phyloP scores from a whole-genome alignment of 2,888 invertebrate species.

The Caenorhabditis sp. region DNA sequence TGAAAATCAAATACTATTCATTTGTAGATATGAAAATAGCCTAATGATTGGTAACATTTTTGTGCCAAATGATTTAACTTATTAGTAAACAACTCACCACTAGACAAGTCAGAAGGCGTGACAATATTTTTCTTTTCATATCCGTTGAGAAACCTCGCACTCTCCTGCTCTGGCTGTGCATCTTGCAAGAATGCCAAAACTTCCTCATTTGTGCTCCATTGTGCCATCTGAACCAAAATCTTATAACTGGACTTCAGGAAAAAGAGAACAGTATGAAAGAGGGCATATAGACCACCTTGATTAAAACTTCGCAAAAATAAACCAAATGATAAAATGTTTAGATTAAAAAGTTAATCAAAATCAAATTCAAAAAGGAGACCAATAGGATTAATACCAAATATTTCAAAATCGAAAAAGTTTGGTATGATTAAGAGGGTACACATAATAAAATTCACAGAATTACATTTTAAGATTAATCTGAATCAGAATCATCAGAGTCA shows the following conservation, averaged over 20 bases:
- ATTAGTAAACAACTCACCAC: background rate
- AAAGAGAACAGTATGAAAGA: background rate
- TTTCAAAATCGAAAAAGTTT: too few species aligned
- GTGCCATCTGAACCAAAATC: background rate
- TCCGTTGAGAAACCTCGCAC: background rate
- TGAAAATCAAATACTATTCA: background rate
- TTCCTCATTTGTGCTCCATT: background rate
- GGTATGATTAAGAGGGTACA: too few species aligned
- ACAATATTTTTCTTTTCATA: background rate
- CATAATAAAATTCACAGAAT: background rate
- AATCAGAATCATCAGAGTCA: constrained; percentile 11
- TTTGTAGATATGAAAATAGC: background rate
- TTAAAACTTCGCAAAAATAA: background rate
- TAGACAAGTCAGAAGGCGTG: background rate
- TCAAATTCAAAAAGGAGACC: background rate
- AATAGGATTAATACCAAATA: background rate
- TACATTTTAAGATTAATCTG: constrained; percentile 6
- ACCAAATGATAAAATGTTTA: background rate
- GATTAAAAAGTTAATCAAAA: background rate
- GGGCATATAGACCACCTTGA: background rate
- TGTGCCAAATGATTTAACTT: background rate
- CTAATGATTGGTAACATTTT: background rate
- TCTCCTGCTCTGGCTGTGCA: background rate
- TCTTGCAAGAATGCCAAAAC: background rate
- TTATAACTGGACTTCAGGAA: background rate